Base-by-base conservation (phyloP, 2,797 vertebrate species). In the Buphagus erythrorhynchus region DNA sequence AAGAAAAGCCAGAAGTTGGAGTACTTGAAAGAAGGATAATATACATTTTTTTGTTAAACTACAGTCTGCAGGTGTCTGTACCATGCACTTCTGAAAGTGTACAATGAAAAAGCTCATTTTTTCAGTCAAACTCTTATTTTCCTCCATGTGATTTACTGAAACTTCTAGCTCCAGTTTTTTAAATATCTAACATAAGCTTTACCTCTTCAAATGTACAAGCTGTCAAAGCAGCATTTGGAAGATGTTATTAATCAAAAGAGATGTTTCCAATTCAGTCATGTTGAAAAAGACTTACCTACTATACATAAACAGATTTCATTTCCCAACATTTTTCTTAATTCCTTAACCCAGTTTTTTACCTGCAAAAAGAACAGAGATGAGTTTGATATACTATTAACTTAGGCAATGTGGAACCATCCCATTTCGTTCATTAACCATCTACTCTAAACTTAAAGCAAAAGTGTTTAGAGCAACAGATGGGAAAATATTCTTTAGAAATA, bases 261-360 rank as follows among this genome's bases (percentile, higher is more conserved):
- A n/a, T 11, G 18, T 24, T 73, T 82, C 10, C 10, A 26, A 65
- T 59, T 63, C 62, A 87, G 33, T 42, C 21, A 71, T 21, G 10
- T 35, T 78, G 33, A 73, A 61, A 73, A 45, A 55, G 3, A 74
- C 99, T 99, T 98, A 99, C 99, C 99, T 98, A 99, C 99, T 99
- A 99, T 99, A 99, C 99, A 99, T 98, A 99, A 99, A 99, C 99
- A 99, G 95, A 99, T 99, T 96, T 99, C 99, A 91, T 99, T 99
- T 90, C 99, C 99, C 98, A 99, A 97, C 99, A 99, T 99, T 99
- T 99, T 99, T 96, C 99, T 98, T 98, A 99, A 97, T 97, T 99
- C 99, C 93, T 99, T 99, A 91, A 99, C 99, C 99, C 99, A 99
- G 97, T 99, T 99, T 99, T 99, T 99, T 97, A 99, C 99, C 99